These are phyloP conservation scores for Macaria notata DNA, from an alignment of 2,888 invertebrate species.

Conservation along the genomic window DNA sequence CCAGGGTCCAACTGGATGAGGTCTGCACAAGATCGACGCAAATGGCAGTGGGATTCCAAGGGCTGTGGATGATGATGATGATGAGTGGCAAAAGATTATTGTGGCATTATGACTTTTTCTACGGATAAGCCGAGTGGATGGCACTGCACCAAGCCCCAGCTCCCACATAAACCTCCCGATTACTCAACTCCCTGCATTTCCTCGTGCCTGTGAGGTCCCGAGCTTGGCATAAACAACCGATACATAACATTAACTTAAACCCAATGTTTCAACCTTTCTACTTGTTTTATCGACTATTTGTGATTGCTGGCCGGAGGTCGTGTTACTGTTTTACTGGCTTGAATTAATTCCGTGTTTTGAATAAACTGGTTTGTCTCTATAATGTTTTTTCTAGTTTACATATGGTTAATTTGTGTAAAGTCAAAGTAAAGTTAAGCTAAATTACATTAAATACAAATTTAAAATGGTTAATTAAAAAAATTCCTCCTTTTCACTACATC, in stretches of 20 bases:
- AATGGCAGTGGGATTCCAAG: no score
- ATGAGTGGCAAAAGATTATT: no score
- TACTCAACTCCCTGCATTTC: conserved; percentile 29
- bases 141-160: no score
- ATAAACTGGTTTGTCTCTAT: not conserved
- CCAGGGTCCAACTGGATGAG: no score
- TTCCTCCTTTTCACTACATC: no score
- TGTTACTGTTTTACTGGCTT: conserved; percentile 9
- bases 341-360: conserved; percentile 7
- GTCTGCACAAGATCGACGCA: no score
- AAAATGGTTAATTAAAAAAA: no score
- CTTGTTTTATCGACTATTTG: conserved; percentile 12
- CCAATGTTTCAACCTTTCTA: conserved; percentile 9
- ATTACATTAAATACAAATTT: no score
- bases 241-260: conserved; percentile 23
- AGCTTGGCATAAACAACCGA: conserved; percentile 24
- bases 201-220: conserved; percentile 24
- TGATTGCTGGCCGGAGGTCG: conserved; percentile 3
- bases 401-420: no score
- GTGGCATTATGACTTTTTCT: not conserved
- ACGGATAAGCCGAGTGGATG: not conserved
- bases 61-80: no score
- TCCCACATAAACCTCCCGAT: conserved; percentile 33
- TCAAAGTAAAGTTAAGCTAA: no score
- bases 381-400: no score